Conservation (phyloP, 2,113 vertebrate genomes). For the Baryphthengus martii region DNA sequence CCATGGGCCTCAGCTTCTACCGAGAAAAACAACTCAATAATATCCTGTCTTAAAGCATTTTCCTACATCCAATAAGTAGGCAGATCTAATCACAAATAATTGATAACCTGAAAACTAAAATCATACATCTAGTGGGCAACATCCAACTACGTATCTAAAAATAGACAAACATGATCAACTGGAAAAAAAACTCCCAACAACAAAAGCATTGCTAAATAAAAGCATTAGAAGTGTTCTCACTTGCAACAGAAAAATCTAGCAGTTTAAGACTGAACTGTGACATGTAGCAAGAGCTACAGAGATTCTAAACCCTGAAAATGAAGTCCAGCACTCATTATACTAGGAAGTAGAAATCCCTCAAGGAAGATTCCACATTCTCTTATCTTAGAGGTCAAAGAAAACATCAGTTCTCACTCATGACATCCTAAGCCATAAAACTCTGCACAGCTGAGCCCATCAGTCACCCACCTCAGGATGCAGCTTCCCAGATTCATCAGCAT, state of each 20-base stretch:
- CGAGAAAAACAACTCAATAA: neutral
- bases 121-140: neutral
- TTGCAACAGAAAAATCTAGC: neutral
- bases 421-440: neutral
- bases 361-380: neutral
- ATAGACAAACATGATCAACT: neutral
- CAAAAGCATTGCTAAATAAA: neutral
- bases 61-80: neutral
- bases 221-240: neutral
- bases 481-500: neutral
- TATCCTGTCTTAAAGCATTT: neutral
- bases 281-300: neutral
- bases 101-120: neutral
- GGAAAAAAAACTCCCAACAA: neutral
- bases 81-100: neutral
- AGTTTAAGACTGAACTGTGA: neutral
- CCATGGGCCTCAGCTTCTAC: neutral
- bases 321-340: neutral
- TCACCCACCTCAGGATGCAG: neutral
- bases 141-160: neutral
- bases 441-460: no score
- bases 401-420: neutral
- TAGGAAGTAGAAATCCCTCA: neutral
- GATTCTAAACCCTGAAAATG: neutral
- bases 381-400: neutral